These are phyloP conservation scores for Tringa solitaria DNA, from an alignment of 2,113 vertebrate species.

Conservation along the genomic window DNA sequence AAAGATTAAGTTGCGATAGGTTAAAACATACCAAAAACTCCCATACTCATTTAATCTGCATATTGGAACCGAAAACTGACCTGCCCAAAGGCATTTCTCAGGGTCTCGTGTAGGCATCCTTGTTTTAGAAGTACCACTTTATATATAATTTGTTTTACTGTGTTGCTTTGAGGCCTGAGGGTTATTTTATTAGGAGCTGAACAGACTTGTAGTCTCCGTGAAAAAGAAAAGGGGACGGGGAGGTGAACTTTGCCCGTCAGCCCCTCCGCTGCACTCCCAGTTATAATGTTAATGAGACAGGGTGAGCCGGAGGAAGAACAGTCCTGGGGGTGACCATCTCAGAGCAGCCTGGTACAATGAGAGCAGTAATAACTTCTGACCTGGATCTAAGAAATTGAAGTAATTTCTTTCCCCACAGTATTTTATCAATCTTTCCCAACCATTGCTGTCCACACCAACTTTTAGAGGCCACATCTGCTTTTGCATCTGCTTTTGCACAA, in stretches of 20 bases:
- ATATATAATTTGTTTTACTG: not conserved
- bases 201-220: constrained; percentile 15
- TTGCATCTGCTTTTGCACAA: not conserved
- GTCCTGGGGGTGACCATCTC: not conserved
- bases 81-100: not conserved
- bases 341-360: not conserved
- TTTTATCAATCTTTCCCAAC: not conserved
- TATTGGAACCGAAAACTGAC: not conserved
- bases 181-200: constrained; percentile 27
- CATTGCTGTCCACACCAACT: not conserved
- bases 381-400: not conserved
- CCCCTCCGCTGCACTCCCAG: not conserved
- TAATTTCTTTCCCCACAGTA: not conserved
- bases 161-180: not conserved
- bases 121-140: not conserved
- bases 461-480: not conserved
- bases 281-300: constrained; percentile 17
- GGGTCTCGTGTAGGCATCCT: not conserved
- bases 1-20: not conserved
- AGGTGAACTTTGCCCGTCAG: not conserved
- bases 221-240: not conserved
- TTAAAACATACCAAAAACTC: not conserved
- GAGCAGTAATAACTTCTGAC: not conserved
- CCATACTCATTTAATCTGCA: not conserved
- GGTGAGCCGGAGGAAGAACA: constrained; percentile 32